Percentiles rank a stretch among this genome's conserved stretches.
These are phyloP conservation scores for Pediacus dermestoides DNA, from an alignment of 2,888 invertebrate genomes.

Conservation along the genomic window DNA sequence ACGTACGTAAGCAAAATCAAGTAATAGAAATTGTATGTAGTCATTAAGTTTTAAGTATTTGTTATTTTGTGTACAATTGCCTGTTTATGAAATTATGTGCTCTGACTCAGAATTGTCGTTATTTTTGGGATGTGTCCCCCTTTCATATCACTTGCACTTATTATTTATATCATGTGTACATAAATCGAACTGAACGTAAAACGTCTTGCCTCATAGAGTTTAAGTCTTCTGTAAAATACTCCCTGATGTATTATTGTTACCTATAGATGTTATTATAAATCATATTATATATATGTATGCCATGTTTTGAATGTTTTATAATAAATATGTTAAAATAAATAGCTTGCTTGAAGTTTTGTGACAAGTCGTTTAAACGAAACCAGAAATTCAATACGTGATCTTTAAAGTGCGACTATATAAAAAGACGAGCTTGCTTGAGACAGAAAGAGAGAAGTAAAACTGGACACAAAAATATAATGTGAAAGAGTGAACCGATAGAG, in stretches of 20 bases:
- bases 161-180: constrained; percentile 25
- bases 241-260: constrained; percentile 32
- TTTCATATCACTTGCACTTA: constrained; percentile 12
- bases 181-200: constrained; percentile 32
- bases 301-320: constrained; percentile 33
- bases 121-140: not conserved
- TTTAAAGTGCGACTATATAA: constrained; percentile 18
- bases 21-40: too few species aligned
- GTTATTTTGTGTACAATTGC: too few species aligned
- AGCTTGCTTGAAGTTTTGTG: constrained; percentile 20
- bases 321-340: constrained; percentile 33
- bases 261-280: constrained; percentile 31
- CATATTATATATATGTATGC: constrained; percentile 27
- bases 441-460: too few species aligned
- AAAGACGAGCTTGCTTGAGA: constrained; percentile 11
- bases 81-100: too few species aligned
- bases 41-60: too few species aligned
- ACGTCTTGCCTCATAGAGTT: constrained; percentile 36
- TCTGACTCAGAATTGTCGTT: too few species aligned
- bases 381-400: constrained; percentile 22
- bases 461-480: too few species aligned
- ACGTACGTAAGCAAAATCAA: too few species aligned
- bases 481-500: too few species aligned
- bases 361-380: constrained; percentile 19
- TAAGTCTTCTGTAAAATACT: constrained; percentile 28